Conservation (phyloP, 2,113 vertebrate species). For the Aldabrachelys gigantea region DNA sequence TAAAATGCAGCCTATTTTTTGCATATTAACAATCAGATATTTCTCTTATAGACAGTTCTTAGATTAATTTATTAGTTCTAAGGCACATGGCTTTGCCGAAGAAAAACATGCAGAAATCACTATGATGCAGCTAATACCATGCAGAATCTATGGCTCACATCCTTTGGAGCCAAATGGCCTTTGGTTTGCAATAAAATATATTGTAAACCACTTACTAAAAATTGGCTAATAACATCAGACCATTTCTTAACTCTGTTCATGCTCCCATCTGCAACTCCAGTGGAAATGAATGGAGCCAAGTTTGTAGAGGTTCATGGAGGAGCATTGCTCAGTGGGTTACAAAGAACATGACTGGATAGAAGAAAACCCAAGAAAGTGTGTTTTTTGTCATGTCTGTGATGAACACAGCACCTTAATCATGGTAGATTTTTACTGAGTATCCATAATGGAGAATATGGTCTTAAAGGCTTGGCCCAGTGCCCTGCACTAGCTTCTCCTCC, state of each 20-base stretch:
- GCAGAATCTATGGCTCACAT: too few relatives aligned
- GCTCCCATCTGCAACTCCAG: conserved; percentile 52
- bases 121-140: too few relatives aligned
- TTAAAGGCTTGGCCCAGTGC: conserved; percentile 13
- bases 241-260: conserved; percentile 67
- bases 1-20: too few relatives aligned
- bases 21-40: too few relatives aligned
- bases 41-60: too few relatives aligned
- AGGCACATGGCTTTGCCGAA: too few relatives aligned
- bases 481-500: not conserved
- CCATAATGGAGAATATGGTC: not conserved
- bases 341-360: conserved; percentile 68
- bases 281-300: conserved; percentile 58
- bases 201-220: conserved; percentile 62
- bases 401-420: conserved; percentile 54
- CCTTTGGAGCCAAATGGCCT: not conserved
- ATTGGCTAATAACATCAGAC: conserved; percentile 62
- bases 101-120: not conserved
- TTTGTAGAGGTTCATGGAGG: conserved; percentile 49
- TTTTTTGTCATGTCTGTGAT: conserved; percentile 67
- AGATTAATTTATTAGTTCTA: too few relatives aligned
- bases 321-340: conserved; percentile 58
- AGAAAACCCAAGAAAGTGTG: conserved; percentile 67
- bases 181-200: conserved; percentile 63
- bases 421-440: conserved; percentile 68